These are phyloP conservation scores for Sialia sialis DNA, from an alignment of 2,113 vertebrate genomes.

Conservation along the genomic window DNA sequence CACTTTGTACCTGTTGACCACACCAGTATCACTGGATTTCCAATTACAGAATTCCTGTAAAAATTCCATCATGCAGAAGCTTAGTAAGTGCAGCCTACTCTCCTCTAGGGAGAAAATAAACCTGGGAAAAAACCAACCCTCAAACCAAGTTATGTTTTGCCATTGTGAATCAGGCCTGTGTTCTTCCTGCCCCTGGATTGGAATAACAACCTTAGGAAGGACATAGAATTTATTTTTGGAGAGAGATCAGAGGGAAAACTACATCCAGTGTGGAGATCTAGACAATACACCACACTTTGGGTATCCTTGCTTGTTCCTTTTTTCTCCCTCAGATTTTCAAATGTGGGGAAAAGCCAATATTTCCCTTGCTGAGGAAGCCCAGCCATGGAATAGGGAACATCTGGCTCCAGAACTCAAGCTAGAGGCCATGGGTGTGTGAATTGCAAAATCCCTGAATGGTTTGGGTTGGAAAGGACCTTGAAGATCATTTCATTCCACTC, in stretches of 20 bases:
- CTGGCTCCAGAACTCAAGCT: neutral
- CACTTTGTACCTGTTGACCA: neutral
- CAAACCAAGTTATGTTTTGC: neutral
- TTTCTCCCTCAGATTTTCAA: neutral
- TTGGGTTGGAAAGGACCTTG: neutral
- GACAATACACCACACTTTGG: neutral
- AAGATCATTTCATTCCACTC: neutral
- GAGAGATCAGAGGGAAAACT: neutral
- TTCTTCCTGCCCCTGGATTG: neutral
- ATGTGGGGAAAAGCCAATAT: neutral
- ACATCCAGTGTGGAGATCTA: neutral
- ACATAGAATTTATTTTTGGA: neutral
- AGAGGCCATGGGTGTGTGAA: neutral
- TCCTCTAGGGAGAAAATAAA: neutral
- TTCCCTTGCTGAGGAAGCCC: neutral
- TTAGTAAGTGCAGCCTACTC: neutral
- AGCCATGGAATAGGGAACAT: neutral
- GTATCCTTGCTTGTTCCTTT: neutral
- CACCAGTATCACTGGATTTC: neutral
- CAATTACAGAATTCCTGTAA: neutral
- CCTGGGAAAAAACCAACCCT: neutral
- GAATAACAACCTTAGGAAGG: neutral
- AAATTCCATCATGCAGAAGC: neutral
- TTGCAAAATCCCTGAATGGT: neutral
- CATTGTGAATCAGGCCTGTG: neutral